Evolutionary conservation across 2,888 invertebrate genomes (phyloP), one percentile per base, ranked within the genome.

Genomic region (Leucozona laternaria): DNA sequence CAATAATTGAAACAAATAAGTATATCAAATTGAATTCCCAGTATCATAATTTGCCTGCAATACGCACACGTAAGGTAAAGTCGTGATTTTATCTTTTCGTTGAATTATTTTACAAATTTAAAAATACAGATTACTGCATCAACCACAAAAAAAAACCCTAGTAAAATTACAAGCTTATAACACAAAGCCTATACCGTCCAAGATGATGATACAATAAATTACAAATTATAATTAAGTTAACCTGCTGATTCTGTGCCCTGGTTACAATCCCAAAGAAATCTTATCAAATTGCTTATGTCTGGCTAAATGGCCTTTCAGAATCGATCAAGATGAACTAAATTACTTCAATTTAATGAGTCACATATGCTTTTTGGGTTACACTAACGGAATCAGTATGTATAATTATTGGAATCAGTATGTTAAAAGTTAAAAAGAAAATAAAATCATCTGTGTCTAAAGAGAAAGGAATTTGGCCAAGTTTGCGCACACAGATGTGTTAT

Each of bases 291-390:
- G n/a, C 28, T 62, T 62, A 22, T 22, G 50, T 6, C 22, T 25
- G 50, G 20, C 25, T 28, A 62, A 62, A 62, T 62, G 40, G n/a
- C n/a, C 62, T 28, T 25, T 28, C 28, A 66, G 72, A 57, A 79
- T 72, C 79, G 72, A 79, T 79, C 79, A 55, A 79, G 72, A 64
- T 66, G 72, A 50, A 66, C 79, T 57, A 48, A 79, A 66, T 79
- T 50, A n/a, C 55, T 31, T 53, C n/a, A 58, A 62, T 71, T 62
- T 70, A 71, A 55, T 72, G 62, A 72, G 62, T 62, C 62, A 20
- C 64, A 72, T n/a, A n/a, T 48, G 20, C 48, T 79, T 48, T 48
- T 60, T 62, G 62, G 50, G 62, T 68, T 68, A 53, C 68, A 50
- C 34, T 34, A 31, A 68, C 68, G 62, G 62, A 25, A 62, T 62